Conservation (phyloP, 2,888 invertebrate genomes). For the Protodeltote pygarga region DNA sequence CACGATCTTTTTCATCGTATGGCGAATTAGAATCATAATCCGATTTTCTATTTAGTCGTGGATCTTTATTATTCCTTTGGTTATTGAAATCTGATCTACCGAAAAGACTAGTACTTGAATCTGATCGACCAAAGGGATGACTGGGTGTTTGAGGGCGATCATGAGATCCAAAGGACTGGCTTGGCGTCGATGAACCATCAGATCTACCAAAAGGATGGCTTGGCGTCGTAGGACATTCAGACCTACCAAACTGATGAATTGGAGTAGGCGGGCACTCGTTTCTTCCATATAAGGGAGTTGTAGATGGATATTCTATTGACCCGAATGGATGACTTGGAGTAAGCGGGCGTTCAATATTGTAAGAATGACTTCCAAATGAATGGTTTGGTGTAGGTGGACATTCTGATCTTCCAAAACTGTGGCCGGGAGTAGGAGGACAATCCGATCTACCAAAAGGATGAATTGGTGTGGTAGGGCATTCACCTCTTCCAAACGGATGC, state of each 20-base stretch:
- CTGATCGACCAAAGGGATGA: slow-evolving; percentile 48
- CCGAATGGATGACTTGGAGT: slow-evolving; percentile 61
- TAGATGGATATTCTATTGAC: slow-evolving; percentile 58
- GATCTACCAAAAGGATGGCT: slow-evolving; percentile 62
- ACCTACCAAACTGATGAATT: too few relatives aligned
- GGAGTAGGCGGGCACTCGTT: slow-evolving; percentile 60
- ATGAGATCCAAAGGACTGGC: slow-evolving; percentile 52
- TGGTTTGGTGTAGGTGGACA: slow-evolving; percentile 29
- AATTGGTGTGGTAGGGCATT: slow-evolving; percentile 47
- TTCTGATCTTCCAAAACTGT: slow-evolving; percentile 49
- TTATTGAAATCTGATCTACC: slow-evolving; percentile 44
- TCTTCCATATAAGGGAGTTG: slow-evolving; percentile 63
- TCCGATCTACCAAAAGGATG: slow-evolving; percentile 55
- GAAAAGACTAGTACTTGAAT: slow-evolving; percentile 45
- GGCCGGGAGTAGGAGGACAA: slow-evolving; percentile 42
- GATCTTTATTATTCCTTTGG: slow-evolving; percentile 62
- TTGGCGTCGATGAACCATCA: slow-evolving; percentile 57
- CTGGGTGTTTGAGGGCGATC: slow-evolving; percentile 52
- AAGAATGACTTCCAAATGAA: slow-evolving; percentile 50
- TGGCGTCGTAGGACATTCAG: slow-evolving; percentile 66
- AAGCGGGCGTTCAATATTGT: slow-evolving; percentile 49
- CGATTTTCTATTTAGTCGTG: slow-evolving; percentile 65
- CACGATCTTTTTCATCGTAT: slow-evolving; percentile 59
- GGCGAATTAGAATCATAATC: slow-evolving; percentile 60
- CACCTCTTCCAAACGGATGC: slow-evolving; percentile 54